Percentiles rank a stretch among this genome's conserved stretches.
Evolutionary conservation across 2,797 vertebrate species (phyloP).

Genomic region (Staurois parvus): DNA sequence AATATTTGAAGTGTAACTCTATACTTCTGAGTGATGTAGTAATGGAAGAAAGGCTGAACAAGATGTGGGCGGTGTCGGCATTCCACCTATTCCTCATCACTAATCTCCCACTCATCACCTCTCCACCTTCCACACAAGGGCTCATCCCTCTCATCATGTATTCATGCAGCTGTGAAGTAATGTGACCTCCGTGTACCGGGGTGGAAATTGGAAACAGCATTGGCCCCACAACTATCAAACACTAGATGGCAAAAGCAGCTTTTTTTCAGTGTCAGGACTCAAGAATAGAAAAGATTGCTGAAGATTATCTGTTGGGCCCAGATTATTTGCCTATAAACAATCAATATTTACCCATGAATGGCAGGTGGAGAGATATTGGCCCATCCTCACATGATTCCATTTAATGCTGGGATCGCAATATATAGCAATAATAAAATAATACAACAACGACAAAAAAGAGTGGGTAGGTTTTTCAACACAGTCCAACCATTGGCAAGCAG

Average conservation of each 20-base stretch:
- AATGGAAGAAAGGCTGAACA: slow-evolving; percentile 29
- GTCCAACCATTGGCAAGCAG: too few relatives aligned
- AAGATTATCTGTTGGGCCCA: not conserved
- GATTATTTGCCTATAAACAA: too few relatives aligned
- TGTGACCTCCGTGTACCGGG: not conserved
- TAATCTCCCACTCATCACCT: slow-evolving; percentile 32
- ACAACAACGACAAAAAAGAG: too few relatives aligned
- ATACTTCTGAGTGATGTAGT: slow-evolving; percentile 28
- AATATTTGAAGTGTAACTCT: slow-evolving; percentile 35
- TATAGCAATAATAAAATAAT: too few relatives aligned
- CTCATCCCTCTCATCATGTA: not conserved
- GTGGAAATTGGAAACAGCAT: slow-evolving; percentile 7
- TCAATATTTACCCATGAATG: too few relatives aligned
- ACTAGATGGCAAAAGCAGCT: slow-evolving; percentile 9
- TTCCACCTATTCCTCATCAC: slow-evolving; percentile 22
- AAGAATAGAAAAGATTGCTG: not conserved
- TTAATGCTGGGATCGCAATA: too few relatives aligned
- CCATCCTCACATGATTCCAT: too few relatives aligned
- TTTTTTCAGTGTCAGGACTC: not conserved
- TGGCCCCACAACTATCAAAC: not conserved
- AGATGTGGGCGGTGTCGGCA: slow-evolving; percentile 19
- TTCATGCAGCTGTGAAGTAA: not conserved
- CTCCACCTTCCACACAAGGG: slow-evolving; percentile 9
- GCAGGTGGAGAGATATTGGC: too few relatives aligned
- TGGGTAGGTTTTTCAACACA: too few relatives aligned